phyloP scores from a whole-genome alignment of 2,113 vertebrate species.

The Chloebia gouldiae region DNA sequence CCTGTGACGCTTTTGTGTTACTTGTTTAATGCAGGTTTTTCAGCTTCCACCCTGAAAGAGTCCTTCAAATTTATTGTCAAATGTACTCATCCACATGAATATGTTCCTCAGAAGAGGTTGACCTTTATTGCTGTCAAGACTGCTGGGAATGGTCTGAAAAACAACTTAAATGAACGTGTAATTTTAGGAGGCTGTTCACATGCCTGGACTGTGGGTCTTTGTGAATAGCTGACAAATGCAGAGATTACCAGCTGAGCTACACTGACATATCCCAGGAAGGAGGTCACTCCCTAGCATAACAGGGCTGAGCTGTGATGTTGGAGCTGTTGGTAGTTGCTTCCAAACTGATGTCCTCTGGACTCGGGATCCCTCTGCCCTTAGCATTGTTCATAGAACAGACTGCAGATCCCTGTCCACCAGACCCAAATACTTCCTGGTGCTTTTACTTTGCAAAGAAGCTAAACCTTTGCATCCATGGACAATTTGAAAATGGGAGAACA shows the following conservation, averaged over 20 bases:
- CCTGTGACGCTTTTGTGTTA: background rate
- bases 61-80: background rate
- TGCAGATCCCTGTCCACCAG: background rate
- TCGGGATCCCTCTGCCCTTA: background rate
- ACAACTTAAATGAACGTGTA: background rate
- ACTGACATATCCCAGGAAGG: background rate
- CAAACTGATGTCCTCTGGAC: background rate
- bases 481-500: background rate
- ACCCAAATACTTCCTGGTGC: accelerated
- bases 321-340: background rate
- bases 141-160: background rate
- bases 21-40: background rate
- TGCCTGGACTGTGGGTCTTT: background rate
- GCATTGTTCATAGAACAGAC: background rate
- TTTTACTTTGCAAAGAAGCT: background rate
- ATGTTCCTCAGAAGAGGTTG: background rate
- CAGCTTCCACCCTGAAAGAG: background rate
- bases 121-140: background rate
- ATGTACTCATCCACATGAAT: background rate
- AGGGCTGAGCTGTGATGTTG: background rate
- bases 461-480: background rate
- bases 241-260: background rate
- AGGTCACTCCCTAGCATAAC: background rate
- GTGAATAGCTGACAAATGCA: background rate
- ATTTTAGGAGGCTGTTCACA: background rate